Percentiles rank a stretch among this genome's conserved stretches.
These are phyloP conservation scores for Myxocyprinus asiaticus DNA, from an alignment of 2,113 vertebrate species.

Conservation along the genomic window DNA sequence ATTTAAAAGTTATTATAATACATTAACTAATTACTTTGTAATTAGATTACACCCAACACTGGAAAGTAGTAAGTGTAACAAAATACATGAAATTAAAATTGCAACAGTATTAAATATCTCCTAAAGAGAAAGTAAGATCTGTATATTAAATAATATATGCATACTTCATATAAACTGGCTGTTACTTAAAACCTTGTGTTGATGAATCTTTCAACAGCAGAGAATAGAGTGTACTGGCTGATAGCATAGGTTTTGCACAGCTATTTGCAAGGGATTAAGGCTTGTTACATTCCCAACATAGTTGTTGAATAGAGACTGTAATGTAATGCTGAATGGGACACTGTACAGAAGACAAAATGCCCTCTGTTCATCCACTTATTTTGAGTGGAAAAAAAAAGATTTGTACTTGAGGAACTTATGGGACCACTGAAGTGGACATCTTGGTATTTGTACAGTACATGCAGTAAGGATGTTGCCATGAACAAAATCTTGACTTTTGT, in stretches of 20 bases:
- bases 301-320: not conserved
- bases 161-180: conserved; percentile 52
- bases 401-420: not conserved
- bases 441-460: not conserved
- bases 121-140: no score
- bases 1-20: no score
- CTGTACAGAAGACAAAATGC: conserved; percentile 50
- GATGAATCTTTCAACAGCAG: conserved; percentile 69
- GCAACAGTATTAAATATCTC: no score
- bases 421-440: not conserved
- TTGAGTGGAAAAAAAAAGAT: not conserved
- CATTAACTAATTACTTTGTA: no score
- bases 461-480: not conserved
- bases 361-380: conserved; percentile 40
- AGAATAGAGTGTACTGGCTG: conserved; percentile 23
- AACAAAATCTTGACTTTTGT: not conserved
- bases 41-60: no score
- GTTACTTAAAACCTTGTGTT: conserved; percentile 64
- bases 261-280: no score
- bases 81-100: no score
- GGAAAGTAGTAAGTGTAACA: no score
- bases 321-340: conserved; percentile 46
- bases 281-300: no score
- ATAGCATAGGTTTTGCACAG: conserved; percentile 48
- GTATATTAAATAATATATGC: no score